Evolutionary conservation across 2,888 invertebrate genomes (phyloP), one percentile per base, ranked within the genome.

Genomic region (Philhelius pedissequus): DNA sequence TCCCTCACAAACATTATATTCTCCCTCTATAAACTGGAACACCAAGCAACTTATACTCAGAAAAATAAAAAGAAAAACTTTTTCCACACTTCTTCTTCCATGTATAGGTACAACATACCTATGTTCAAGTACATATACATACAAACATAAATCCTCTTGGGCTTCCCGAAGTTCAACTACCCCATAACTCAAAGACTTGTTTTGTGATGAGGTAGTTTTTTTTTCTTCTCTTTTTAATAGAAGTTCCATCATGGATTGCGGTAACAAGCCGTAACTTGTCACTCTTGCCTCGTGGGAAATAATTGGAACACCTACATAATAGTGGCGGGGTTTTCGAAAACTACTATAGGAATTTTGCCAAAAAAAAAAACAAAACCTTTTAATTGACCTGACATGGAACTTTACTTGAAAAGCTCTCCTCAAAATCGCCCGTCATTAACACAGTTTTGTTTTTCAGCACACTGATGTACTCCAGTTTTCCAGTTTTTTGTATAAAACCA

Each of bases 141-240:
- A n/a, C n/a, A n/a, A 45, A 25, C 60, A 18, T 69, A 38, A 48
- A 25, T 69, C 52, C 70, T 64, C 76, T 48, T 54, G 71, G 70
- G 74, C 68, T 64, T 82, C 54, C 22, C 35, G 15, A 66, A 66
- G 79, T 80, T 84, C 79, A 80, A 68, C 75, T 84, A 84, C 83
- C 79, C 70, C 38, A 52, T 73, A 62, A 71, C 52, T 76, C 64
- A 43, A 20, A 50, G 58, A 66, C 73, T 79, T 73, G 71, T 60
- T 45, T 60, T 74, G 60, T 50, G 50, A 62, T 54, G 40, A 50
- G 48, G 38, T n/a, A 40, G 60, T 62, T 8, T 48, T 45, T 64
- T 64, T 45, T 18, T 58, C 1, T n/a, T 58, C 25, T 22, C 22
- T 25, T 18, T 35, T 11, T 35, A 25, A 40, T 43, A 48, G 64